Conservation (phyloP, 2,113 vertebrate species). For the Dromiciops gliroides region DNA sequence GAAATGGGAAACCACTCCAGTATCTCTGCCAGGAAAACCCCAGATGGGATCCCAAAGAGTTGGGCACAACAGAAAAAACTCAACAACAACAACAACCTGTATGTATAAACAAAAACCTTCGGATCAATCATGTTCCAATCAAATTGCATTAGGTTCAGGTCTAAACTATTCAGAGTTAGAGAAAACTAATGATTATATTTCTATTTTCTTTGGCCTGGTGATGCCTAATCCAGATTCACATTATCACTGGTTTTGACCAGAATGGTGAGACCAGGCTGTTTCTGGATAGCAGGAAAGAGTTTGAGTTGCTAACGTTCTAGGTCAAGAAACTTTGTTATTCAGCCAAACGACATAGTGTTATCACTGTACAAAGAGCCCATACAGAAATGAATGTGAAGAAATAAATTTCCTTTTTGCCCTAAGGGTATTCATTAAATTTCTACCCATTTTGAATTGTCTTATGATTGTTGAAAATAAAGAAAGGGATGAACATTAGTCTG, state of each 20-base stretch:
- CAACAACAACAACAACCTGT: neutral
- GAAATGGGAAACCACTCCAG: neutral
- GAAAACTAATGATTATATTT: neutral
- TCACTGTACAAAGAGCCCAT: neutral
- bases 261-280: neutral
- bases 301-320: neutral
- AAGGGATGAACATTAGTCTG: neutral
- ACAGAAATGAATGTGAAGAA: neutral
- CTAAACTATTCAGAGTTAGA: neutral
- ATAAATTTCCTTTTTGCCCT: conserved; percentile 20
- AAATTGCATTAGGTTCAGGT: neutral
- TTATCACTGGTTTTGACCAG: neutral
- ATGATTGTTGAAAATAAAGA: conserved; percentile 3
- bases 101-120: neutral
- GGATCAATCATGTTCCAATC: neutral
- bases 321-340: neutral
- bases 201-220: neutral
- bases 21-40: neutral
- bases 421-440: conserved; percentile 13
- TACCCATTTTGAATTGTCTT: neutral
- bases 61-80: neutral
- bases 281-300: neutral
- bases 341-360: neutral
- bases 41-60: too few species aligned
- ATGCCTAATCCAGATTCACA: neutral